Evolutionary conservation across 2,113 vertebrate species (phyloP), one percentile per base, ranked within the genome.

Genomic region (Phyllopteryx taeniolatus): DNA sequence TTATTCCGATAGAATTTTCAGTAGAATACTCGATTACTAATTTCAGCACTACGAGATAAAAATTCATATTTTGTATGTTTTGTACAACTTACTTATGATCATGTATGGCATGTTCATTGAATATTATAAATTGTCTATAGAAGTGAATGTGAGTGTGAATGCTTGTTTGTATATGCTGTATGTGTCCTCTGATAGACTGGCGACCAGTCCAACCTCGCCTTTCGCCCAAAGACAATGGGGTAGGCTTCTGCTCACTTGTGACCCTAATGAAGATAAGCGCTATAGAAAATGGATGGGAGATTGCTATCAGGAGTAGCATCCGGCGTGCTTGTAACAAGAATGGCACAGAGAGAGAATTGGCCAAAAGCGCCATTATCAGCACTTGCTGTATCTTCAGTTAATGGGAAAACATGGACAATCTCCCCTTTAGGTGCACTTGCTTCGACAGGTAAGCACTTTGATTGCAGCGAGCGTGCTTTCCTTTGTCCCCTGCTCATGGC

Each of bases 231-330:
- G 51, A 20, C 19, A 53, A 8, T 8, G 51, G 19, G 19, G 51
- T 20, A 49, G 47, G 14, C 15, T 17, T 49, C 47, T 5, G 47
- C 47, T 15, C 8, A n/a, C 19, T 19, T 19, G 19, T 15, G 19
- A 53, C 51, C 6, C 17, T 20, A 2, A 53, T 2, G 51, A 53
- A 17, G 2, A 53, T 53, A 20, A 53, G 17, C 7, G 51, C 12
- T 5, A 53, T 2, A 20, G 51, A 53, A 53, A 56, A 69, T 80
- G 80, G 80, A 53, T 53, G 51, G 12, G n/a, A 53, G 19, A 89
- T 84, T 82, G 86, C 81, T 87, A 90, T 87, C 88, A 83, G 82
- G 62, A 43, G 67, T 0, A 64, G 83, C 85, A 86, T 86, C 83
- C 72, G 85, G 78, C 81, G 80, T 60, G 85, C 68, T 75, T 80